A percentile compares a stretch with the other conserved stretches of the same genome.
Evolutionary conservation across 2,113 vertebrate species (phyloP).

Genomic region (Melozone crissalis): DNA sequence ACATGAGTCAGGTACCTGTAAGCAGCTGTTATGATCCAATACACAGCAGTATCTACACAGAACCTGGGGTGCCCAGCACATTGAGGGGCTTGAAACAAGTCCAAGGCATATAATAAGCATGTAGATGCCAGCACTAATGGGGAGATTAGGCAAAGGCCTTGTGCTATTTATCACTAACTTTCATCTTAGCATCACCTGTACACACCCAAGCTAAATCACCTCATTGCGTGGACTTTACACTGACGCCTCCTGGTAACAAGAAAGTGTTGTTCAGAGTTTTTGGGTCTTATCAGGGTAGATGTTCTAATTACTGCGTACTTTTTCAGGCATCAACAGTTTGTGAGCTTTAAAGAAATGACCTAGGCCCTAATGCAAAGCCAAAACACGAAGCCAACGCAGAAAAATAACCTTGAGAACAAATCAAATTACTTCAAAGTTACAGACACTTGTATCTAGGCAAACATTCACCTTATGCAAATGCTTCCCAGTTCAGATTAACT

Average conservation of each 20-base stretch:
- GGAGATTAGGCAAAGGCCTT: background rate
- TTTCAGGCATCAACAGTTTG: background rate
- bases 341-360: background rate
- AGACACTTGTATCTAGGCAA: background rate
- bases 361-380: background rate
- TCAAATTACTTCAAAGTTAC: background rate
- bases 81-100: background rate
- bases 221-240: background rate
- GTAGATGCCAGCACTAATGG: background rate
- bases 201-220: conserved; percentile 45
- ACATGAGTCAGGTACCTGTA: fast-evolving
- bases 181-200: conserved; percentile 24
- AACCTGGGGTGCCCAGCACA: background rate
- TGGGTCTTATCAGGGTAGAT: background rate
- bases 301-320: background rate
- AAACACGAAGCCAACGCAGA: background rate
- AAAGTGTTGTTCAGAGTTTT: background rate
- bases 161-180: background rate
- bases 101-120: background rate
- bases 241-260: conserved; percentile 5
- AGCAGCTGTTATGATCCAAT: background rate
- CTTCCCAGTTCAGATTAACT: background rate
- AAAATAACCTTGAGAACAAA: background rate
- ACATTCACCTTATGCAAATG: background rate
- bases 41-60: background rate